These are phyloP conservation scores for Acronicta aceris DNA, from an alignment of 2,888 invertebrate species.

Conservation along the genomic window DNA sequence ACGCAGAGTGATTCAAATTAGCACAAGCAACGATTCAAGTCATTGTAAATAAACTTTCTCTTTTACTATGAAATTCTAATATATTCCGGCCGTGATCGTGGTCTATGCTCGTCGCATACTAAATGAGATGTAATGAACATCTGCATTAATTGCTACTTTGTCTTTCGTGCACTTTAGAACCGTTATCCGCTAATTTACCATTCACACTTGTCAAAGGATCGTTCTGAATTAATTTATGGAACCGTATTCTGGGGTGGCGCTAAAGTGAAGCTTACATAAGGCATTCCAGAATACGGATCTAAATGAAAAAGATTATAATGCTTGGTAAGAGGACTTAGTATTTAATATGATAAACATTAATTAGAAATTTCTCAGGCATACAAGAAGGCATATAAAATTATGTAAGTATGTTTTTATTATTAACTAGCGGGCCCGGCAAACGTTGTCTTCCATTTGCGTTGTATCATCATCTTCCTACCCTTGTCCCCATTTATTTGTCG, in stretches of 20 bases:
- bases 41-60: conserved; percentile 55
- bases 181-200: conserved; percentile 15
- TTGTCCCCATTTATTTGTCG: no score
- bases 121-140: conserved; percentile 40
- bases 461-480: no score
- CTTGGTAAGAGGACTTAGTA: no score
- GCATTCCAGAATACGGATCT: no score
- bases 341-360: no score
- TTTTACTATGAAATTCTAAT: conserved; percentile 58
- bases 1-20: conserved; percentile 38
- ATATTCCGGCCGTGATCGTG: conserved; percentile 53
- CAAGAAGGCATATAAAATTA: no score
- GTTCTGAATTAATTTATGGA: background rate
- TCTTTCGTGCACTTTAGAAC: conserved; percentile 5
- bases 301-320: no score
- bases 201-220: background rate
- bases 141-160: conserved; percentile 32
- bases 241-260: background rate
- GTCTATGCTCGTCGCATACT: conserved; percentile 41
- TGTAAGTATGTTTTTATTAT: no score
- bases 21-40: conserved; percentile 37
- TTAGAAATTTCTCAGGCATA: no score
- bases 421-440: no score
- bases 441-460: no score
- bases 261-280: no score